Evolutionary conservation across 1,140 invertebrate genomes (phyloP).

Genomic region (Zophobas morio): DNA sequence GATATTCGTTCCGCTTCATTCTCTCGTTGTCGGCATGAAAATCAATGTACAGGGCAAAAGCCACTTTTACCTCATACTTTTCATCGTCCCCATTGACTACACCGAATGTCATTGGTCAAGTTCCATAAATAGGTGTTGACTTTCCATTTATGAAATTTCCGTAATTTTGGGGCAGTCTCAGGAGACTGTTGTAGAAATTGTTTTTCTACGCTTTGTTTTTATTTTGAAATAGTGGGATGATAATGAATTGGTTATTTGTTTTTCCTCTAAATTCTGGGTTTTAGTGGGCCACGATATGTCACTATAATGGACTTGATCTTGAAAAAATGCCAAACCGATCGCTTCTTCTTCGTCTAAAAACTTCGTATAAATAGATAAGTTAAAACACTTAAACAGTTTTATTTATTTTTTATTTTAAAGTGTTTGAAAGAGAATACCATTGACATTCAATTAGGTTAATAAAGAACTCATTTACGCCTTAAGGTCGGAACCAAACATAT

Average conservation of each 20-base stretch:
- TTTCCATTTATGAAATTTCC: slow-evolving; percentile 29
- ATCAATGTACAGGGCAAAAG: slow-evolving; percentile 9
- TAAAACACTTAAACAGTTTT: background rate
- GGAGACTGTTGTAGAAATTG: background rate
- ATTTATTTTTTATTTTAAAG: background rate
- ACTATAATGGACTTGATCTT: slow-evolving; percentile 32
- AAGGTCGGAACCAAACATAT: too few species aligned
- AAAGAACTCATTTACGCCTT: too few species aligned
- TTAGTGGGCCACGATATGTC: slow-evolving; percentile 30
- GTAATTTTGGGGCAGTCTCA: background rate
- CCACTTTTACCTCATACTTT: slow-evolving; percentile 27
- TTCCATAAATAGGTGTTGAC: slow-evolving; percentile 16
- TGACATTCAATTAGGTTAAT: too few species aligned
- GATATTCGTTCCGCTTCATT: slow-evolving; percentile 19
- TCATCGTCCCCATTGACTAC: slow-evolving; percentile 13
- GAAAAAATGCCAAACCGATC: slow-evolving; percentile 34
- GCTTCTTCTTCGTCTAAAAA: slow-evolving; percentile 3
- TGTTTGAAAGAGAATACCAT: too few species aligned
- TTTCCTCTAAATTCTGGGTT: slow-evolving; percentile 5
- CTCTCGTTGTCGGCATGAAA: slow-evolving; percentile 24
- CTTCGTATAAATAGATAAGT: slow-evolving; percentile 6
- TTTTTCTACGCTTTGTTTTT: background rate
- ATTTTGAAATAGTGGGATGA: too few species aligned
- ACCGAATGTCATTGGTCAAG: slow-evolving; percentile 30
- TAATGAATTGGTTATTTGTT: background rate